A percentile compares a stretch with the other conserved stretches of the same genome.
phyloP scores from a whole-genome alignment of 1,140 invertebrate genomes.

The Dolichoris vasculosae region DNA sequence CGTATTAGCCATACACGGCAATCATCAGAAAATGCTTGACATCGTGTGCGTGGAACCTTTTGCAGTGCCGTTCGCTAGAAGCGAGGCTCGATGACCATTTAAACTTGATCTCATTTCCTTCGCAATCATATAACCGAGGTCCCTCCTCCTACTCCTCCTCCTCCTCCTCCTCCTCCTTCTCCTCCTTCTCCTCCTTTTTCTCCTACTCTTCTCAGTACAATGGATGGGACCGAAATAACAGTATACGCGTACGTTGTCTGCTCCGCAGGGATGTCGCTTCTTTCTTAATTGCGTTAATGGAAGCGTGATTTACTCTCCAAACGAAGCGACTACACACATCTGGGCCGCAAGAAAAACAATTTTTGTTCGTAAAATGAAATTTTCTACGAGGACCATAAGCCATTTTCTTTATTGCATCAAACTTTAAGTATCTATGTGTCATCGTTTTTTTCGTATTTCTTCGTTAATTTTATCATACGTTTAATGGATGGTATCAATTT shows the following conservation, averaged over 20 bases:
- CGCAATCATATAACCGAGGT: constrained; percentile 54
- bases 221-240: constrained; percentile 19
- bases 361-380: neutral
- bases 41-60: constrained; percentile 34
- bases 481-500: too few relatives aligned
- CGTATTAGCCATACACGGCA: neutral
- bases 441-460: too few relatives aligned
- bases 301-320: constrained; percentile 60
- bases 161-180: too few relatives aligned
- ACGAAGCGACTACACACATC: neutral
- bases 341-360: neutral
- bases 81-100: constrained; percentile 55
- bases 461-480: too few relatives aligned
- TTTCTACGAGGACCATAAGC: neutral
- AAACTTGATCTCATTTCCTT: constrained; percentile 71
- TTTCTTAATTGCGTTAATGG: constrained; percentile 62
- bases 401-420: too few relatives aligned
- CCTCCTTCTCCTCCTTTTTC: neutral
- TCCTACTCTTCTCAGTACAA: neutral
- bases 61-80: constrained; percentile 50
- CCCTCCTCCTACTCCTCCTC: neutral
- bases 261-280: constrained; percentile 50
- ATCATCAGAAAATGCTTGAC: constrained; percentile 24
- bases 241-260: neutral
- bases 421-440: too few relatives aligned